Percentiles rank a stretch among this genome's conserved stretches.
phyloP scores from a whole-genome alignment of 2,888 invertebrate species.

The Philereme transversata region DNA sequence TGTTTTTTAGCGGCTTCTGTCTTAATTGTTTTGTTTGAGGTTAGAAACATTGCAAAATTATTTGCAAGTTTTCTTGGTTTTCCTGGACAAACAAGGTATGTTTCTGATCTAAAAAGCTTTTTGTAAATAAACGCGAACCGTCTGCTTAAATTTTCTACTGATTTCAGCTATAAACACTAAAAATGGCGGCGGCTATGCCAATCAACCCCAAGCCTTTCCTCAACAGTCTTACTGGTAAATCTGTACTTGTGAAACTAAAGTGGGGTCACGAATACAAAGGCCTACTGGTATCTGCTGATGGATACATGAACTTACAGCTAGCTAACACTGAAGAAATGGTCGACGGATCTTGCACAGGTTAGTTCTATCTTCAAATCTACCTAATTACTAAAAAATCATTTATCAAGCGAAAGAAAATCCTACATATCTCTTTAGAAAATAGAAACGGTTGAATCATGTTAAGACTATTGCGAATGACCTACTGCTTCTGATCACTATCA shows the following conservation, averaged over 20 bases:
- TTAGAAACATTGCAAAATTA: constrained; percentile 6
- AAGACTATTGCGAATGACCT: too few species aligned
- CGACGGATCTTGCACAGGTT: constrained; percentile 95
- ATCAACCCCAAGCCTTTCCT: constrained; percentile 99
- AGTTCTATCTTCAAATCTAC: constrained; percentile 34
- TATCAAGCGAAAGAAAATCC: too few species aligned
- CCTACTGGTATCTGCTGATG: constrained; percentile 98
- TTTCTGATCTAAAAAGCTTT: not conserved
- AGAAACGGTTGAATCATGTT: too few species aligned
- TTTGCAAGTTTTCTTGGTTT: constrained; percentile 2
- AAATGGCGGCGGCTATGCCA: constrained; percentile 94
- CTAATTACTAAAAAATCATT: not conserved
- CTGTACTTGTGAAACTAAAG: constrained; percentile 98
- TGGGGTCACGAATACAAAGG: constrained; percentile 99
- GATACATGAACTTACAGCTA: constrained; percentile 99
- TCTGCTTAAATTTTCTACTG: constrained; percentile 5
- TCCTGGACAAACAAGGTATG: constrained; percentile 9
- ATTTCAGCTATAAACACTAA: constrained; percentile 43
- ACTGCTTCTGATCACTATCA: too few species aligned
- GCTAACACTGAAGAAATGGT: constrained; percentile 99
- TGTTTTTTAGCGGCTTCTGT: not conserved
- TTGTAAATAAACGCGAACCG: not conserved
- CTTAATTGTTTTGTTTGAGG: constrained; percentile 3
- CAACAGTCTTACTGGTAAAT: constrained; percentile 98
- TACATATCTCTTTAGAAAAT: too few species aligned